Evolutionary conservation across 2,113 vertebrate genomes (phyloP).

Genomic region (Caretta caretta): DNA sequence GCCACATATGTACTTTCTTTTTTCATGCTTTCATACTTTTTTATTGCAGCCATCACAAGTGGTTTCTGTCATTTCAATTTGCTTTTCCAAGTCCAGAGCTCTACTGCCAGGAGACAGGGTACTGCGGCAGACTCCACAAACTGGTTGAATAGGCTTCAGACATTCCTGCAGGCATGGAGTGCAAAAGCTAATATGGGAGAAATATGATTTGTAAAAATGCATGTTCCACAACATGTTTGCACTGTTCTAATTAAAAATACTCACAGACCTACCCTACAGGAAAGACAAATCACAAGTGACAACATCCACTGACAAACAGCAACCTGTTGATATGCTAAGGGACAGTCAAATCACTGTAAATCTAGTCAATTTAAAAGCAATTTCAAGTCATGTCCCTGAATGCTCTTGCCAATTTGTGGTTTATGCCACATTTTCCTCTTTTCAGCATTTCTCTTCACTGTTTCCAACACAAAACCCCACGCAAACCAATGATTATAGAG

Average conservation of each 20-base stretch:
- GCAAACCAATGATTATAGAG: not conserved
- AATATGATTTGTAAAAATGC: not conserved
- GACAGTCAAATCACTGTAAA: not conserved
- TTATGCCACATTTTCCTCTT: not conserved
- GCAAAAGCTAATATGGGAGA: conserved; percentile 87
- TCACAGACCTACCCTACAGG: not conserved
- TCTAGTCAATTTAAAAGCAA: not conserved
- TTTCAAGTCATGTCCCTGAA: not conserved
- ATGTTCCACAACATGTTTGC: not conserved
- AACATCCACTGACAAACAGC: fast-evolving
- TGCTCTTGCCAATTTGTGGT: not conserved
- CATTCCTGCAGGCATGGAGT: conserved; percentile 94
- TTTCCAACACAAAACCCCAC: not conserved
- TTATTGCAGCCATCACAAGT: conserved; percentile 93
- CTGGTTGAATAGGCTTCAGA: conserved; percentile 92
- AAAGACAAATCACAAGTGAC: fast-evolving
- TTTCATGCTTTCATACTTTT: conserved; percentile 80
- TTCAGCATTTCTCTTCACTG: not conserved
- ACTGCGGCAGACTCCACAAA: conserved; percentile 94
- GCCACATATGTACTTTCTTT: not conserved
- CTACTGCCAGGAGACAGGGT: conserved; percentile 82
- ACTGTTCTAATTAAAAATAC: fast-evolving
- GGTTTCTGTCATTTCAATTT: conserved; percentile 87
- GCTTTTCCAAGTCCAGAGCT: conserved; percentile 86
- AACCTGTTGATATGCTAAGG: not conserved